Base-by-base conservation (phyloP, 2,797 vertebrate species). In the Kryptopterus vitreolus region DNA sequence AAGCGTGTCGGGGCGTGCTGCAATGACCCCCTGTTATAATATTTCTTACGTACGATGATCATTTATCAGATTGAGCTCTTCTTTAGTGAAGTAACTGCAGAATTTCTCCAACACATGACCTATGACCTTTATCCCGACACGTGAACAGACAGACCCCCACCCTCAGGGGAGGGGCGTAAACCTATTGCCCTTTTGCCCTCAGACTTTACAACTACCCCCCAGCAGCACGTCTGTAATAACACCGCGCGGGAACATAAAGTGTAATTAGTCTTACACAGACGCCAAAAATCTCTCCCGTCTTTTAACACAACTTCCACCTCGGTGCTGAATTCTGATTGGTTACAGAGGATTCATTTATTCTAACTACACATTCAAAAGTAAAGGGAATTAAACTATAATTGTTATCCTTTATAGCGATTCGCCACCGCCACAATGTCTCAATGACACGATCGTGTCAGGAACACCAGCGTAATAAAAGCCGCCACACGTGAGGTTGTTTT, bases 121-220 rank as follows among this genome's bases (percentile, higher is more conserved):
- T 53, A 65, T 71, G 57, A 80, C 50, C 50, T 80, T 68, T 57
- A 50, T 61, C 53, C 71, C 58, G 52, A 73, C 71, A 73, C 53
- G 24, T 73, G 71, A 53, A 38, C 71, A 73, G 53, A 73, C 52
- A 57, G 71, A 73, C 59, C 59, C 74, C 35, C 58, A 11, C 73
- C 53, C 22, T 20, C 18, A 12, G 71, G 33, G 52, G 71, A 73
- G 53, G 53, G 57, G 71, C 22, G 13, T 16, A 73, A 73, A 24
- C 71, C 53, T 57, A 73, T 8, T 73, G 71, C 71, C 71, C 71
- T 73, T 73, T 73, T 58, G 71, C 71, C 71, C 71, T 73, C 71
- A 73, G 52, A 73, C 71, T 58, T 73, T 73, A 73, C 33, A 24
- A 18, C 70, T 15, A 18, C 31, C 71, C 33, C 70, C 33, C 71